phyloP scores from a whole-genome alignment of 2,888 invertebrate species.

The Sinotaia quadrata region DNA sequence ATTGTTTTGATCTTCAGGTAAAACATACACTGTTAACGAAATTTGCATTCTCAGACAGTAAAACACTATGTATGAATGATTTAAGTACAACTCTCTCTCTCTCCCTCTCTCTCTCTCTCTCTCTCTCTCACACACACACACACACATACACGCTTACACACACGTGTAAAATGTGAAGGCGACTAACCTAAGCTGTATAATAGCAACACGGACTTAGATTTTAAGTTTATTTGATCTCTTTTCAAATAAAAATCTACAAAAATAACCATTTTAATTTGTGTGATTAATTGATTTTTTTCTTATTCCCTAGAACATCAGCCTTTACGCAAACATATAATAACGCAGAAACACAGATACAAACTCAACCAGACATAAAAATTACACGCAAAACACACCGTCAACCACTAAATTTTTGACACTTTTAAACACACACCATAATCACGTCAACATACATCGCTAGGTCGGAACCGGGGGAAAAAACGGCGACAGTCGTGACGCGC shows the following conservation, averaged over 20 bases:
- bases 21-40: too few relatives aligned
- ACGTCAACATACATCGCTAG: not conserved
- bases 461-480: not conserved
- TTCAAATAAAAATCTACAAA: not conserved
- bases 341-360: not conserved
- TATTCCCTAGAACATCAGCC: not conserved
- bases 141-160: not conserved
- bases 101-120: not conserved
- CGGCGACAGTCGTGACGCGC: not conserved
- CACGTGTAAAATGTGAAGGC: not conserved
- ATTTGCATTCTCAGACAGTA: too few relatives aligned
- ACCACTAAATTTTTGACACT: too few relatives aligned
- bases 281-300: not conserved
- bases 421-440: not conserved
- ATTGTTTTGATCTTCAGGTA: too few relatives aligned
- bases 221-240: too few relatives aligned
- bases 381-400: not conserved
- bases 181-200: too few relatives aligned
- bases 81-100: too few relatives aligned
- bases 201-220: too few relatives aligned
- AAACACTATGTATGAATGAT: too few relatives aligned
- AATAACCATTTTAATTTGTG: not conserved
- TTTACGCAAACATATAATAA: not conserved
- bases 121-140: constrained; percentile 2
- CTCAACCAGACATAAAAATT: not conserved